These are phyloP conservation scores for Ptychadena robeensis DNA, from an alignment of 2,797 vertebrate species.

Conservation along the genomic window DNA sequence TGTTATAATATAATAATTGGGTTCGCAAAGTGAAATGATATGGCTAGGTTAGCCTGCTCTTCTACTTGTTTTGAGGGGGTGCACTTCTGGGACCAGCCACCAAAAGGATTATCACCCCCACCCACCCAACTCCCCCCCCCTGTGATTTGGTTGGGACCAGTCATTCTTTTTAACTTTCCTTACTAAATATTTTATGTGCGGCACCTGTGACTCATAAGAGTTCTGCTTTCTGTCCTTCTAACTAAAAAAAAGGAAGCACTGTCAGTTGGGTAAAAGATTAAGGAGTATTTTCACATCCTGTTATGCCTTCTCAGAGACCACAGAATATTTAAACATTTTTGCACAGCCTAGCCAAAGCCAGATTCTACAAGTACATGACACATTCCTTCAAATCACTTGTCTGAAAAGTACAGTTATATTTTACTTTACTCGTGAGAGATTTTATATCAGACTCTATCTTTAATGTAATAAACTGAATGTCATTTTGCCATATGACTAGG, in stretches of 20 bases:
- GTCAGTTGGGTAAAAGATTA: slow-evolving; percentile 35
- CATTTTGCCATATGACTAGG: too few species aligned
- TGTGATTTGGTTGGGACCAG: too few species aligned
- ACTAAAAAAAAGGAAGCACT: slow-evolving; percentile 47
- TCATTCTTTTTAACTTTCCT: too few species aligned
- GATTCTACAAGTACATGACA: slow-evolving; percentile 22
- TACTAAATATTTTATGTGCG: neutral
- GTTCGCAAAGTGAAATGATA: too few species aligned
- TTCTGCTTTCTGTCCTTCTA: slow-evolving; percentile 49
- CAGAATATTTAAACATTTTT: slow-evolving; percentile 21
- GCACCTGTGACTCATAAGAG: slow-evolving; percentile 36
- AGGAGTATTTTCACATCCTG: slow-evolving; percentile 46
- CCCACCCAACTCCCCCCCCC: too few species aligned
- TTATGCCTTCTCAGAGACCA: slow-evolving; percentile 41
- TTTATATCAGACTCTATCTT: neutral
- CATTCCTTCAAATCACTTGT: slow-evolving; percentile 21
- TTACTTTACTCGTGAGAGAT: neutral
- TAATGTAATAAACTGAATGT: neutral
- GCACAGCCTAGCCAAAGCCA: slow-evolving; percentile 15
- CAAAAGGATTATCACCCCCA: too few species aligned
- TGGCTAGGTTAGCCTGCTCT: too few species aligned
- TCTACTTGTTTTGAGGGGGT: too few species aligned
- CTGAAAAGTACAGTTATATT: neutral
- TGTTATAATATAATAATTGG: too few species aligned
- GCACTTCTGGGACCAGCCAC: too few species aligned